Evolutionary conservation across 2,888 invertebrate genomes (phyloP).

Genomic region (Ethmia dodecea): DNA sequence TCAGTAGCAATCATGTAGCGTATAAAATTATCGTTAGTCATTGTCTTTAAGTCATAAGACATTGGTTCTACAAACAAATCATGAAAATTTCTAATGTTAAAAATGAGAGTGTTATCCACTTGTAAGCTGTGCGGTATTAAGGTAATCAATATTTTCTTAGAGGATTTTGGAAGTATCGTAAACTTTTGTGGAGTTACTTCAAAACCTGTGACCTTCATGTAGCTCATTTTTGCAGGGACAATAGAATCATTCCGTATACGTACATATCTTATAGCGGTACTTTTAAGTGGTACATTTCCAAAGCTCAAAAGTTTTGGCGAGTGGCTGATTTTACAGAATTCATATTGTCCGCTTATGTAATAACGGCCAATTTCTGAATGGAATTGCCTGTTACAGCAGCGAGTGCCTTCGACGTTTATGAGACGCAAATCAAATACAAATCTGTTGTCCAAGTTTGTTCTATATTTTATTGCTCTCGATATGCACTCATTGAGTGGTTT

Average conservation of each 20-base stretch:
- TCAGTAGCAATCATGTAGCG: conserved; percentile 37
- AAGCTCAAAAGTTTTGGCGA: conserved; percentile 65
- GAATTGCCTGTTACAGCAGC: conserved; percentile 53
- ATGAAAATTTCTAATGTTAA: conserved; percentile 49
- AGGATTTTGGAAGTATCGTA: conserved; percentile 49
- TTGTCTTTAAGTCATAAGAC: neutral
- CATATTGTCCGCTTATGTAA: conserved; percentile 76
- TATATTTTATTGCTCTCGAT: conserved; percentile 40
- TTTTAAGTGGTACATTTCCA: conserved; percentile 54
- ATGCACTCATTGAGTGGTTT: conserved; percentile 58
- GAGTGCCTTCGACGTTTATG: conserved; percentile 48
- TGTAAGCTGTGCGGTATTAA: conserved; percentile 47
- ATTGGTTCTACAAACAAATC: conserved; percentile 21
- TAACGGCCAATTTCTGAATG: conserved; percentile 69
- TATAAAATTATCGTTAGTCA: conserved; percentile 35
- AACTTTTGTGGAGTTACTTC: conserved; percentile 53
- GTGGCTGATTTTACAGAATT: conserved; percentile 62
- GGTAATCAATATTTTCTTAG: conserved; percentile 37
- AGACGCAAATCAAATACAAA: conserved; percentile 61
- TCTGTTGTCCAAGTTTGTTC: conserved; percentile 39
- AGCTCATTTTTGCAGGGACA: conserved; percentile 54
- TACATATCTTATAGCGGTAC: conserved; percentile 46
- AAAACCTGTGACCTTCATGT: conserved; percentile 50
- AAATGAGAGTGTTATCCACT: conserved; percentile 34
- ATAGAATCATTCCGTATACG: conserved; percentile 62